Evolutionary conservation across 2,888 invertebrate species (phyloP), one percentile per base, ranked within the genome.

Genomic region (Pollenia angustigena): DNA sequence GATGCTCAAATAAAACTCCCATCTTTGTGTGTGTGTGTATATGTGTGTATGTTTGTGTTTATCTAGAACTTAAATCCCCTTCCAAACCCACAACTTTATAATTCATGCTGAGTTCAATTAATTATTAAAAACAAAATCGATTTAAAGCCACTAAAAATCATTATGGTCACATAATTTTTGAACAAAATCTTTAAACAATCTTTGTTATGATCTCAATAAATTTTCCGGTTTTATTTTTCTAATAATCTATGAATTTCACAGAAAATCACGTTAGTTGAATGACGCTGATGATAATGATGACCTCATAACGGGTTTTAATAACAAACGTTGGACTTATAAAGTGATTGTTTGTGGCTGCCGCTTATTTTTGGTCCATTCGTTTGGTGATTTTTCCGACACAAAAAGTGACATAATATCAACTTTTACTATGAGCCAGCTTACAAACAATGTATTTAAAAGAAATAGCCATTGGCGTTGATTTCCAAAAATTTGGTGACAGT

Each of bases 241-340:
- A 60, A 81, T 85, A 80, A 81, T 76, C 78, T 74, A 56, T 46
- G 40, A 62, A 78, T 81, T 81, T 81, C 50, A 32, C 42, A 58
- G 76, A 85, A 81, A 81, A 76, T 78, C 81, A 76, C 72, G 64
- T 78, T 81, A 52, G 58, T 0, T 4, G 56, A 32, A n/a, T 52
- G 14, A n/a, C 10, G 60, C 2, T 32, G 54, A 23, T 54, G 54
- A 66, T 32, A 12, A 48, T 56, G 50, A 79, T 58, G 78, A 68
- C 58, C 58, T 78, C 68, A 58, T 78, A 66, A 40, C 50, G 14
- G 52, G 62, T 76, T 76, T 64, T 54, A 50, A 42, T 18, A 18
- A 2, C 40, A 56, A 78, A 50, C 18, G 2, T 44, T 12, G 58
- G 40, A 48, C 40, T 52, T 44, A 32, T 16, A 12, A 23, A 18